Conservation (phyloP, 2,888 invertebrate species). For the Dorcus parallelipipedus region DNA sequence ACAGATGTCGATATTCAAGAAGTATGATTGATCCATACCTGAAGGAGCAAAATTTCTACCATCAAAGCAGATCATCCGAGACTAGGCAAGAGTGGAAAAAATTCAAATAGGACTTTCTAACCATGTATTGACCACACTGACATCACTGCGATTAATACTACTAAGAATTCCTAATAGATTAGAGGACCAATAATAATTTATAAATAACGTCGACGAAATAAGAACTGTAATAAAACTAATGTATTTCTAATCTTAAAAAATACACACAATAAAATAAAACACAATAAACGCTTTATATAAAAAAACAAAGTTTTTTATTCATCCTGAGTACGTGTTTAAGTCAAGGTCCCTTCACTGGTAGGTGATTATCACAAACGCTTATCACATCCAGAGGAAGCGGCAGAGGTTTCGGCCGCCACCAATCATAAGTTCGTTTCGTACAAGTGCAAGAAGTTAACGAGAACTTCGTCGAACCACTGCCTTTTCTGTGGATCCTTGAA, state of each 20-base stretch:
- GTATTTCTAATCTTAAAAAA: slow-evolving; percentile 19
- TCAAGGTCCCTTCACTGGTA: slow-evolving; percentile 20
- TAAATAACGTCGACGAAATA: slow-evolving; percentile 11
- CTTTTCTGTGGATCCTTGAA: slow-evolving; percentile 72
- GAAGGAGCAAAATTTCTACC: too few species aligned
- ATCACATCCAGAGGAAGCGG: slow-evolving; percentile 24
- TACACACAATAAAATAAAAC: slow-evolving; percentile 17
- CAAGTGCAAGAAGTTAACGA: slow-evolving; percentile 85
- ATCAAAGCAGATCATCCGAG: too few species aligned
- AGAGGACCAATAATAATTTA: slow-evolving; percentile 15
- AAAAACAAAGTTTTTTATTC: slow-evolving; percentile 9
- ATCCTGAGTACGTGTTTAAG: slow-evolving; percentile 16
- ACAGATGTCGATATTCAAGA: slow-evolving; percentile 63
- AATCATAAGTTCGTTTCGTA: slow-evolving; percentile 86
- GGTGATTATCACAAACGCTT: slow-evolving; percentile 31
- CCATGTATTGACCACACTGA: too few species aligned
- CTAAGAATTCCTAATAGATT: slow-evolving; percentile 14
- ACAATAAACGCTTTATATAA: slow-evolving; percentile 16
- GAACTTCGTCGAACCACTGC: slow-evolving; percentile 82
- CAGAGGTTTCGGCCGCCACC: background rate
- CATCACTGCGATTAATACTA: slow-evolving; percentile 6
- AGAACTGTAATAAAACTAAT: slow-evolving; percentile 14
- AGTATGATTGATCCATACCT: slow-evolving; percentile 49
- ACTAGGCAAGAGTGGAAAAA: too few species aligned
- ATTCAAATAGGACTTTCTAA: too few species aligned